Base-by-base conservation (phyloP, 2,113 vertebrate genomes). In the Varanus salvator region DNA sequence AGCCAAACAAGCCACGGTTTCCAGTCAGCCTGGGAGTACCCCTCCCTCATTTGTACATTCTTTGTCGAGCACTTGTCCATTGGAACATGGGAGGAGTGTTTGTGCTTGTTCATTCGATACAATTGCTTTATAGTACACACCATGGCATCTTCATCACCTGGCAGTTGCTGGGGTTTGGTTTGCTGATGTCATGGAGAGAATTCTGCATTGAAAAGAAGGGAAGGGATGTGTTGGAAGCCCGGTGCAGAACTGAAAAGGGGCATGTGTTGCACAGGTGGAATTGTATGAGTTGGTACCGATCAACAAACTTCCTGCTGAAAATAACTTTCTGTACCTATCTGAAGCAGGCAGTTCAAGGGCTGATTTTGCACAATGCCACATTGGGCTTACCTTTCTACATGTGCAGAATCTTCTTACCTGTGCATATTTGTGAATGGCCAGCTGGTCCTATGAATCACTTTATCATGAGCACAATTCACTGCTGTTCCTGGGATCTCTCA, bases 161-260 rank as follows among this genome's bases (percentile, higher is more conserved):
- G 86, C 44, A 21, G 72, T 71, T 80, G 81, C 44, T 80, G 15
- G 71, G 2, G 38, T 77, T 76, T 8, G 31, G 31, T 25, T 74
- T 69, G 38, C 82, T 90, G 87, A 54, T 76, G 83, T 87, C 29
- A 77, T 87, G 81, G 34, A 89, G 38, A 34, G 84, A 54, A 38
- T 89, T 91, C 81, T 92, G 81, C 50, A n/a, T 78, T 66, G 38
- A 85, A 89, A 91, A 66, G 31, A 91, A 89, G 76, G 86, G 89
- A 68, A 87, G 81, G 89, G 19, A 38, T 86, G 86, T 88, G 89
- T 6, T 75, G 50, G 44, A 72, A 83, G 50, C 48, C 23, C 52
- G 72, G 52, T 34, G 4, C 80, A n/a, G 3, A 69, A 81, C 8
- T 50, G 57, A 19, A 68, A 81, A 21, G 17, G 44, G 7, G 57